These are phyloP conservation scores for Hippopotamyrus pictus DNA, from an alignment of 2,797 vertebrate species.

Conservation along the genomic window DNA sequence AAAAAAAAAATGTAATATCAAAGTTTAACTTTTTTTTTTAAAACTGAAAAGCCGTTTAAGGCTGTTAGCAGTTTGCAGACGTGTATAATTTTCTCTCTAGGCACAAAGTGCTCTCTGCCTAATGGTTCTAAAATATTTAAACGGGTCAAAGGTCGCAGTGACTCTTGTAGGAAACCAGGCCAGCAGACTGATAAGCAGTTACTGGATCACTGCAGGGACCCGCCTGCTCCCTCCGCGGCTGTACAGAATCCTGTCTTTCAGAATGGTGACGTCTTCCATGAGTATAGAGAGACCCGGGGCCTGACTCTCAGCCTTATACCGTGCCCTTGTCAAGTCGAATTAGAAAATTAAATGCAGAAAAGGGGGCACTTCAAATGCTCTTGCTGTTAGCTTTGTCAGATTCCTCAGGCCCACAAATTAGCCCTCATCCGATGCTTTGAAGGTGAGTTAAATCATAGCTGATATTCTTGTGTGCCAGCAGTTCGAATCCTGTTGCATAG, in stretches of 20 bases:
- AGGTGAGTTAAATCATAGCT: background rate
- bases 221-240: background rate
- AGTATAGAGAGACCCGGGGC: background rate
- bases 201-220: background rate
- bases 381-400: background rate
- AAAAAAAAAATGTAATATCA: background rate
- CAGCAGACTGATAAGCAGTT: background rate
- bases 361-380: background rate
- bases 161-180: constrained; percentile 1
- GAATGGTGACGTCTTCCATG: background rate
- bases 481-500: background rate
- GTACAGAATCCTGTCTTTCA: background rate
- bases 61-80: background rate
- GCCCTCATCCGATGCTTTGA: background rate
- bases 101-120: background rate
- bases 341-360: background rate
- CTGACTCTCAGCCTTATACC: too few relatives aligned
- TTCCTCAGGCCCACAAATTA: background rate
- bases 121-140: background rate
- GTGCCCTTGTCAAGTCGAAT: background rate
- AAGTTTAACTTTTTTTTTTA: background rate
- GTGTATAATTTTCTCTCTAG: background rate
- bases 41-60: background rate
- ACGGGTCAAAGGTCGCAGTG: background rate
- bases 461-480: background rate